Conservation (phyloP, 2,888 invertebrate genomes). For the Anorthoa munda region DNA sequence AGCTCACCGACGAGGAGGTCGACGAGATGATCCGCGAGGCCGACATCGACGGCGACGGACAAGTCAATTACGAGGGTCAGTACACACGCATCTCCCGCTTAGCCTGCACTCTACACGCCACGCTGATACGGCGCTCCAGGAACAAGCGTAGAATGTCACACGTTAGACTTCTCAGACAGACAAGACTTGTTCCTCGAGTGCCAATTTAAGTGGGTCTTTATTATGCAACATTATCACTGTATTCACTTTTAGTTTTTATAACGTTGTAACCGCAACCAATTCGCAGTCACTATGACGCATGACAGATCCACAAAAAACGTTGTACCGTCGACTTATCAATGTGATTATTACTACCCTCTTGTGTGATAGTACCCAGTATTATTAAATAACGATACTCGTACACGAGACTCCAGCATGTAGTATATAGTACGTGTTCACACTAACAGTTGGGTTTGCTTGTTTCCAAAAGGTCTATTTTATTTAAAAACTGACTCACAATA, state of each 20-base stretch:
- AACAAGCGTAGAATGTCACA: conserved; percentile 26
- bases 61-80: conserved; percentile 99
- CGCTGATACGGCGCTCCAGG: conserved; percentile 30
- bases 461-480: conserved; percentile 63
- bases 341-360: conserved; percentile 69
- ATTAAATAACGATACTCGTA: conserved; percentile 51
- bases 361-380: conserved; percentile 62
- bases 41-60: conserved; percentile 99
- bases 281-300: conserved; percentile 47
- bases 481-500: conserved; percentile 65
- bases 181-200: conserved; percentile 53
- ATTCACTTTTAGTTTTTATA: conserved; percentile 42
- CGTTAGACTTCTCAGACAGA: not conserved
- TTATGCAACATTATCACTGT: conserved; percentile 37
- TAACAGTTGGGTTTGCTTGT: conserved; percentile 73
- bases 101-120: conserved; percentile 1
- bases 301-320: conserved; percentile 47
- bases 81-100: conserved; percentile 49
- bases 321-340: conserved; percentile 34
- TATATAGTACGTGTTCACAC: conserved; percentile 67
- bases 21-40: conserved; percentile 99
- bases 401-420: conserved; percentile 70
- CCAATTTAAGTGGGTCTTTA: conserved; percentile 38
- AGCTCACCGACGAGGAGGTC: conserved; percentile 99
- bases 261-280: conserved; percentile 52